Percentiles rank a stretch among this genome's conserved stretches.
Evolutionary conservation across 2,113 vertebrate genomes (phyloP).

Genomic region (Vicugna pacos): DNA sequence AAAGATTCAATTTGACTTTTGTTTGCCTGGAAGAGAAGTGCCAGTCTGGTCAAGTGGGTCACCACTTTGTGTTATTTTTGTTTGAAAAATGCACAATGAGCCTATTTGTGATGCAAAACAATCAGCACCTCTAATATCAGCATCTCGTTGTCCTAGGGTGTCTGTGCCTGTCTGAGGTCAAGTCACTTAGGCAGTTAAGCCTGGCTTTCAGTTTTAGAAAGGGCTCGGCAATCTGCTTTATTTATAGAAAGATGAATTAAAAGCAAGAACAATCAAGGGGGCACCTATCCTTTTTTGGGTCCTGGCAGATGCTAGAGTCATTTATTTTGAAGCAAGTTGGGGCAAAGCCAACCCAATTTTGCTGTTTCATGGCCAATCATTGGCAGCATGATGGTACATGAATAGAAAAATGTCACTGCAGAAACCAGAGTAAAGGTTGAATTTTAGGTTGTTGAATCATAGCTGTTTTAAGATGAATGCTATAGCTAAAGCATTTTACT

Average conservation of each 20-base stretch:
- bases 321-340: not conserved
- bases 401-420: not conserved
- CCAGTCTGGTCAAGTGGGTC: constrained; percentile 27
- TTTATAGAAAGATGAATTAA: constrained; percentile 42
- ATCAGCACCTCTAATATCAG: constrained; percentile 31
- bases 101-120: constrained; percentile 46
- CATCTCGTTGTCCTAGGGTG: not conserved
- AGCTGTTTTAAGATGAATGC: constrained; percentile 25
- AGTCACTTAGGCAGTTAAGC: constrained; percentile 6
- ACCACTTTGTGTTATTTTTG: constrained; percentile 51
- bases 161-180: not conserved
- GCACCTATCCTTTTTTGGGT: not conserved
- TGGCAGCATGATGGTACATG: not conserved
- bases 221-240: not conserved
- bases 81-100: constrained; percentile 37
- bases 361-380: not conserved
- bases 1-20: constrained; percentile 64
- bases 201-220: constrained; percentile 47
- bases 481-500: constrained; percentile 52
- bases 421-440: not conserved
- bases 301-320: not conserved
- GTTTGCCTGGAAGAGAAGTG: constrained; percentile 31
- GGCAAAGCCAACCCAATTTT: not conserved
- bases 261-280: constrained; percentile 15
- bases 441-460: constrained; percentile 35